These are phyloP conservation scores for Todus mexicanus DNA, from an alignment of 2,797 vertebrate species.

Conservation along the genomic window DNA sequence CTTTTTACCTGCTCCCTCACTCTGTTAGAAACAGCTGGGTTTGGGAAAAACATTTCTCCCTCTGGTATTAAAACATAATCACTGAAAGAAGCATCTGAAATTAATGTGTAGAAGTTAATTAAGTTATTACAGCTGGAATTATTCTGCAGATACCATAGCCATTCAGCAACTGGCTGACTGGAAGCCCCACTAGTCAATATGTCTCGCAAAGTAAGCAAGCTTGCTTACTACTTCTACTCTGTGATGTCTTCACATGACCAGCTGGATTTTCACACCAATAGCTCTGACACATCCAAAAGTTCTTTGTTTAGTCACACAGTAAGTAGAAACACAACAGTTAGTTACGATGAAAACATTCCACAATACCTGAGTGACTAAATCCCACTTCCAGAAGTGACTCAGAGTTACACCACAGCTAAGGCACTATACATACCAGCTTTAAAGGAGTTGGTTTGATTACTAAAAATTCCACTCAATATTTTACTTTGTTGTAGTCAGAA, in stretches of 20 bases:
- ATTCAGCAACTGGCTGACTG: not conserved
- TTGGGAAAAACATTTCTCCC: not conserved
- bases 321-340: not conserved
- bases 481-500: not conserved
- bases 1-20: not conserved
- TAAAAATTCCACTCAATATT: not conserved
- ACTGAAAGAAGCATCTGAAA: not conserved
- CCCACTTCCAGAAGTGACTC: not conserved
- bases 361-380: not conserved
- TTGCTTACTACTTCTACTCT: not conserved
- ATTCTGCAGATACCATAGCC: not conserved
- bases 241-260: not conserved
- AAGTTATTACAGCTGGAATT: not conserved
- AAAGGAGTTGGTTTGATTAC: not conserved
- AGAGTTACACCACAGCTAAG: not conserved
- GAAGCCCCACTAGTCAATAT: not conserved
- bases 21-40: not conserved
- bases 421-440: not conserved
- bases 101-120: not conserved
- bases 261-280: not conserved
- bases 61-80: not conserved
- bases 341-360: not conserved
- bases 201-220: not conserved
- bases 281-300: not conserved
- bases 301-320: not conserved